Evolutionary conservation across 1,140 invertebrate genomes (phyloP).

Genomic region (Solen grandis): DNA sequence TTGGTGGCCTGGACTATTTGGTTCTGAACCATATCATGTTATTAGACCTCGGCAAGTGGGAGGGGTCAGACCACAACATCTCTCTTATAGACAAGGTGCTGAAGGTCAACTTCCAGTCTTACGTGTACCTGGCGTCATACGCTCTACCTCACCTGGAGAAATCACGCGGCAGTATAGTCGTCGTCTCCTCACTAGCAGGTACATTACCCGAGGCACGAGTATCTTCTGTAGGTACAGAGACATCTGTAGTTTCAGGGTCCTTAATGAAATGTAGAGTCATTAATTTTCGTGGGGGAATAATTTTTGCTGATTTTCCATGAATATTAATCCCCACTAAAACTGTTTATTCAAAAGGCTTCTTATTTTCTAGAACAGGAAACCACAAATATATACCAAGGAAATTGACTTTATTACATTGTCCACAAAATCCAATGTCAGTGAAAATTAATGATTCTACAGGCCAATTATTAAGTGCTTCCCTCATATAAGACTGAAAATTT

Average conservation of each 20-base stretch:
- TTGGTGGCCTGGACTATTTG: slow-evolving; percentile 75
- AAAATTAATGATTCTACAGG: no score
- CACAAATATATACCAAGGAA: background rate
- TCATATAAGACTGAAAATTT: no score
- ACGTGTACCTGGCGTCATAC: slow-evolving; percentile 75
- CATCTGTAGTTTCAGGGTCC: no score
- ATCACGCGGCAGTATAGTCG: slow-evolving; percentile 71
- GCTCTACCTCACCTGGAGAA: slow-evolving; percentile 68
- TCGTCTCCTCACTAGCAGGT: slow-evolving; percentile 75
- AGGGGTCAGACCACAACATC: slow-evolving; percentile 67
- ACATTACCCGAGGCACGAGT: background rate
- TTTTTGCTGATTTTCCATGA: no score
- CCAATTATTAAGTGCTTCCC: no score
- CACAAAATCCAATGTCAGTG: no score
- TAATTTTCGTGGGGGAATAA: no score
- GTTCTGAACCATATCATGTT: slow-evolving; percentile 76
- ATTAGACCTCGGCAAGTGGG: slow-evolving; percentile 68
- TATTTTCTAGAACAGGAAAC: background rate
- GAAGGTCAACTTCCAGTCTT: slow-evolving; percentile 76
- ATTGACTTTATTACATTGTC: background rate
- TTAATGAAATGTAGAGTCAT: background rate
- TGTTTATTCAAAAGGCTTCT: background rate
- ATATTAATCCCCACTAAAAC: no score
- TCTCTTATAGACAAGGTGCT: slow-evolving; percentile 64
- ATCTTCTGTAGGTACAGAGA: background rate